Conservation (phyloP, 2,888 invertebrate genomes). For the Ephialtes manifestator region DNA sequence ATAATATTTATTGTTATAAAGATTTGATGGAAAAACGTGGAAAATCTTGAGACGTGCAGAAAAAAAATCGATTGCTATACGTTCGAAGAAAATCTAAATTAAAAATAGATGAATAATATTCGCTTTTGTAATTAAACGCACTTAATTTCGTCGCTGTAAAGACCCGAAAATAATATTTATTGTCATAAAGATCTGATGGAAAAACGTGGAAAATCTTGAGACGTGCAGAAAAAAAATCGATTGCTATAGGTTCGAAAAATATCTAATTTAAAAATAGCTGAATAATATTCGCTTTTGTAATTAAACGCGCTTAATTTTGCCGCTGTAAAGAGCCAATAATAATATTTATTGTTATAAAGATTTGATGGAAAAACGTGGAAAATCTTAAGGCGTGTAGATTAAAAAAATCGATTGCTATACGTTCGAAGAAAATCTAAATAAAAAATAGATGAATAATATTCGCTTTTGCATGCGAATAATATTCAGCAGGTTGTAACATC, state of each 20-base stretch:
- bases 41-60: too few relatives aligned
- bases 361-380: neutral
- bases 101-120: too few relatives aligned
- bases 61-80: too few relatives aligned
- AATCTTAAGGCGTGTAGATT: neutral
- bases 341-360: too few relatives aligned
- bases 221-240: neutral
- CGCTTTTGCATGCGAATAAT: constrained; percentile 37
- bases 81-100: too few relatives aligned
- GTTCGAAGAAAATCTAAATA: neutral
- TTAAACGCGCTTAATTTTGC: too few relatives aligned
- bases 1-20: too few relatives aligned
- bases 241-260: neutral
- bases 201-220: neutral
- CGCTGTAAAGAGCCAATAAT: too few relatives aligned
- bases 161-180: too few relatives aligned
- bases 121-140: too few relatives aligned
- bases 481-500: constrained; percentile 21
- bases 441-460: constrained; percentile 37
- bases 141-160: too few relatives aligned
- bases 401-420: neutral
- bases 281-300: constrained; percentile 42
- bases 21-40: too few relatives aligned
- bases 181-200: neutral
- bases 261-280: constrained; percentile 6